Percentiles rank a stretch among this genome's conserved stretches.
phyloP scores from a whole-genome alignment of 1,140 invertebrate genomes.

The Aphidius ervi region DNA sequence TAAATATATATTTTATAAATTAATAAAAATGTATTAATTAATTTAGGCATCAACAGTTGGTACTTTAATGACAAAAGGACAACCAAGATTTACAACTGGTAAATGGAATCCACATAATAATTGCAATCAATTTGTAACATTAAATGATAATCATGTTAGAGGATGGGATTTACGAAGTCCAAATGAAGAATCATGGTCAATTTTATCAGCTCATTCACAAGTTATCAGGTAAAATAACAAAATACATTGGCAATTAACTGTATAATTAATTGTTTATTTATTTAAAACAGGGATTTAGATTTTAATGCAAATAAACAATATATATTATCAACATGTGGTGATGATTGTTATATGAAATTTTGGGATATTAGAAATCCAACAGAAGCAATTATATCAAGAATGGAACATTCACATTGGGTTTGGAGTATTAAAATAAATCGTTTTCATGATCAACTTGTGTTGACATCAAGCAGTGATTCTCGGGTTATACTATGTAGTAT shows the following conservation, averaged over 20 bases:
- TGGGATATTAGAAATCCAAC: slow-evolving; percentile 88
- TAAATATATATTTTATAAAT: slow-evolving; percentile 32
- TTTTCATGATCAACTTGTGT: slow-evolving; percentile 94
- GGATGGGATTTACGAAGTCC: slow-evolving; percentile 82
- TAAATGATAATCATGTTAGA: slow-evolving; percentile 78
- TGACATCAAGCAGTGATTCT: slow-evolving; percentile 92
- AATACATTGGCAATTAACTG: background rate
- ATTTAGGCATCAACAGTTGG: slow-evolving; percentile 44
- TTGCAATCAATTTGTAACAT: slow-evolving; percentile 75
- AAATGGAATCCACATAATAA: slow-evolving; percentile 95
- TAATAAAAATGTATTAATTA: background rate
- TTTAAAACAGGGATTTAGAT: slow-evolving; percentile 72
- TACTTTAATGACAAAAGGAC: slow-evolving; percentile 63
- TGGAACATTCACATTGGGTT: slow-evolving; percentile 95
- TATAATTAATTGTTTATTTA: slow-evolving; percentile 10
- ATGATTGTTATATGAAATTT: slow-evolving; percentile 91
- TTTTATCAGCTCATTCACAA: slow-evolving; percentile 84
- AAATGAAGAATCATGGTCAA: slow-evolving; percentile 70
- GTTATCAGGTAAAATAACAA: slow-evolving; percentile 58
- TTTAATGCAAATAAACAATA: slow-evolving; percentile 97
- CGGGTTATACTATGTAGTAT: slow-evolving; percentile 83
- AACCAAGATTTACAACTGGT: slow-evolving; percentile 73
- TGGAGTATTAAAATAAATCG: slow-evolving; percentile 93
- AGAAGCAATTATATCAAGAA: slow-evolving; percentile 73
- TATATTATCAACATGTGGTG: slow-evolving; percentile 87